Evolutionary conservation across 2,113 vertebrate genomes (phyloP).

Genomic region (Axis porcinus): DNA sequence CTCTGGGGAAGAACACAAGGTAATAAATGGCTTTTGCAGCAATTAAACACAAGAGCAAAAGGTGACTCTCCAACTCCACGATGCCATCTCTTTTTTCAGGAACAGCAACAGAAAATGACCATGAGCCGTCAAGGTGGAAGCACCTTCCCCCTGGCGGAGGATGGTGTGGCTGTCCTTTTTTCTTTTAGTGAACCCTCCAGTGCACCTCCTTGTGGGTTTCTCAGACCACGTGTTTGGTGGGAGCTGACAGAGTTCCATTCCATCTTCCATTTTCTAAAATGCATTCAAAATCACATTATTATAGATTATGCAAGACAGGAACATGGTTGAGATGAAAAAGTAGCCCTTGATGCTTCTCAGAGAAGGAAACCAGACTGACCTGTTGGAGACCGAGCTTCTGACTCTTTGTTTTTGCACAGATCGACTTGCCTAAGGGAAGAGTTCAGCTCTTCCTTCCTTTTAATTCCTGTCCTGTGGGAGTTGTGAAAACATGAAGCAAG

Average conservation of each 20-base stretch:
- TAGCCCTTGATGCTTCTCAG: neutral
- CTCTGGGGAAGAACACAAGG: conserved; percentile 27
- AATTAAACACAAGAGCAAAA: conserved; percentile 66
- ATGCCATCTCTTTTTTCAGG: neutral
- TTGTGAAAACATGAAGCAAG: conserved; percentile 1
- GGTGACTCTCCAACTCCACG: neutral
- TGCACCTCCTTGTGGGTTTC: neutral
- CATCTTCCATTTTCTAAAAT: neutral
- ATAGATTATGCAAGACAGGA: neutral
- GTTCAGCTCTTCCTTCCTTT: conserved; percentile 38
- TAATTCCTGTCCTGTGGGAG: conserved; percentile 48
- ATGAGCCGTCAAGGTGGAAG: neutral
- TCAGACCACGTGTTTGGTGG: neutral
- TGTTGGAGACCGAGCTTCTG: neutral
- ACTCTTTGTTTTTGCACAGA: conserved; percentile 34
- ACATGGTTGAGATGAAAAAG: neutral
- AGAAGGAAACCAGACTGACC: neutral
- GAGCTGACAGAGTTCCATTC: neutral
- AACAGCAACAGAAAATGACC: conserved; percentile 24
- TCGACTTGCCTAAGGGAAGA: conserved; percentile 45
- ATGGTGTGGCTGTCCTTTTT: neutral
- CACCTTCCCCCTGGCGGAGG: neutral
- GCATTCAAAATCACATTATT: conserved; percentile 2
- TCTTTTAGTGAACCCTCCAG: neutral
- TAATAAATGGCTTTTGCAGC: conserved; percentile 58